A percentile compares a stretch with the other conserved stretches of the same genome.
phyloP scores from a whole-genome alignment of 2,797 vertebrate species.

The Squalus acanthias region DNA sequence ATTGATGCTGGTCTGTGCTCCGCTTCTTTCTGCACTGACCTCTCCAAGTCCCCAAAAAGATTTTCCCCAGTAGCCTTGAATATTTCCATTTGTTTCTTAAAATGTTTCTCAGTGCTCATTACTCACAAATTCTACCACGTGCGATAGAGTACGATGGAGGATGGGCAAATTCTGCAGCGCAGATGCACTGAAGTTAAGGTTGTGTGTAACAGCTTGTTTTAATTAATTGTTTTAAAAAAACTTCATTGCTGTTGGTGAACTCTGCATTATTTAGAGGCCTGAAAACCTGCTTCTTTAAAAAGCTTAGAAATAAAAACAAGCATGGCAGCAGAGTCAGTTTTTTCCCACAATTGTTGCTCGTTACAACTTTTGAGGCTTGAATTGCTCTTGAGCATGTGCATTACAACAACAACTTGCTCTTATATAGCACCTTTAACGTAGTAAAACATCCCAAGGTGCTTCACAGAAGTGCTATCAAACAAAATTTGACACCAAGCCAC shows the following conservation, averaged over 20 bases:
- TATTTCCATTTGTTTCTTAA: background rate
- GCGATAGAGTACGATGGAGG: background rate
- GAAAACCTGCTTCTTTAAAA: background rate
- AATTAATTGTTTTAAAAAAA: background rate
- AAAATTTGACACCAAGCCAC: no score
- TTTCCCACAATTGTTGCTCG: background rate
- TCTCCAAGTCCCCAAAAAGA: background rate
- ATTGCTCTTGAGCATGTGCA: background rate
- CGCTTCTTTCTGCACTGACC: background rate
- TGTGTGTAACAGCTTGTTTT: background rate
- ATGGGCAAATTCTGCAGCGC: background rate
- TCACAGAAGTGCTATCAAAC: no score
- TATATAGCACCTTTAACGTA: no score
- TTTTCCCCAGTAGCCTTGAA: background rate
- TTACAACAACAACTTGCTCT: background rate
- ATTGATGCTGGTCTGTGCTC: background rate
- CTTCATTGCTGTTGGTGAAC: background rate
- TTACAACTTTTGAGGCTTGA: background rate
- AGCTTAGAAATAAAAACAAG: background rate
- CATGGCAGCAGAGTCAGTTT: background rate
- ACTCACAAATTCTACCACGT: background rate
- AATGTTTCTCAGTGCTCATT: background rate
- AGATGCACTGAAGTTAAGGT: background rate
- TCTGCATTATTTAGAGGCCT: background rate
- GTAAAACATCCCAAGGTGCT: no score